Percentiles rank a stretch among this genome's conserved stretches.
Conservation (phyloP, 2,113 vertebrate genomes). For the Gopherus flavomarginatus region DNA sequence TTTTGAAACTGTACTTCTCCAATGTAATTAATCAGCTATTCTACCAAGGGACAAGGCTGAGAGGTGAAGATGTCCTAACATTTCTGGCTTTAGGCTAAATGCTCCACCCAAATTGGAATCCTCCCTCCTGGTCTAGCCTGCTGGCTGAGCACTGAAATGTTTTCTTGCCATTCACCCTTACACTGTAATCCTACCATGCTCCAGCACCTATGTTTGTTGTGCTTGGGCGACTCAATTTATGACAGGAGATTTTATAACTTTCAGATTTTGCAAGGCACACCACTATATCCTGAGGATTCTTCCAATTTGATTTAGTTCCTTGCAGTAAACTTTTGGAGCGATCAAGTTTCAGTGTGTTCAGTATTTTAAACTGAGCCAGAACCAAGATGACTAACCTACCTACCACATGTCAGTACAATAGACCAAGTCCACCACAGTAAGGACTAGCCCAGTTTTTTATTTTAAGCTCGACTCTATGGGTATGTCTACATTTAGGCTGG, state of each 20-base stretch:
- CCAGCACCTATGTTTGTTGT: fast-evolving
- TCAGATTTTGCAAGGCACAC: neutral
- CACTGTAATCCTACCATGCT: neutral
- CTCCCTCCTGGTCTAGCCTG: neutral
- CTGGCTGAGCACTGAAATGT: neutral
- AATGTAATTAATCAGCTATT: conserved; percentile 14
- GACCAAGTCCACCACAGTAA: too few species aligned
- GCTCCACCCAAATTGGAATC: neutral
- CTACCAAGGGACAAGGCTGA: conserved; percentile 7
- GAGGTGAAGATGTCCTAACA: neutral
- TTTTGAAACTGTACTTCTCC: neutral
- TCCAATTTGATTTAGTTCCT: too few species aligned
- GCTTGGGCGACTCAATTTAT: neutral
- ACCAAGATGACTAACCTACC: too few species aligned
- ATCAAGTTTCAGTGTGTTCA: too few species aligned
- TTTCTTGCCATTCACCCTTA: neutral
- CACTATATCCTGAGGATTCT: too few species aligned
- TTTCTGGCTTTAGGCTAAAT: neutral
- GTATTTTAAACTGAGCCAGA: too few species aligned
- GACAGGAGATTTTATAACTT: neutral
- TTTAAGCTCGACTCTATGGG: too few species aligned
- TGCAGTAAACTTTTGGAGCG: too few species aligned
- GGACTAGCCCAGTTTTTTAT: too few species aligned
- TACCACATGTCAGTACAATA: too few species aligned
- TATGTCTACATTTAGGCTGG: too few species aligned